These are phyloP conservation scores for Brenthis daphne DNA, from an alignment of 2,888 invertebrate species.

Conservation along the genomic window DNA sequence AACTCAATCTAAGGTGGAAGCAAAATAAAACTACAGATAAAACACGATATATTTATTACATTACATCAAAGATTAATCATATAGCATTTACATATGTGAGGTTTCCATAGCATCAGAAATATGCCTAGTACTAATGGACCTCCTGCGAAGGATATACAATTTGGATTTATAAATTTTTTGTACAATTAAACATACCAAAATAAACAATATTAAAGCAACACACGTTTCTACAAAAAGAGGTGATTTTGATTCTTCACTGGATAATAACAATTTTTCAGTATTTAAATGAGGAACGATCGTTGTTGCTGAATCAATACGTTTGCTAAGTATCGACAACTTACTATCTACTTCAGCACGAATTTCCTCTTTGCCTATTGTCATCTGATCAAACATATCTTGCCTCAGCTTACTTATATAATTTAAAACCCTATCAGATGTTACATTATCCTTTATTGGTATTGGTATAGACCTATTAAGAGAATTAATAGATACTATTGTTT, in stretches of 20 bases:
- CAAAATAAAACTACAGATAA: too few species aligned
- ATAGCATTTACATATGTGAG: slow-evolving; percentile 45
- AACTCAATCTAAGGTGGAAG: too few species aligned
- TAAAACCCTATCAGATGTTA: slow-evolving; percentile 13
- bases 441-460: slow-evolving; percentile 8
- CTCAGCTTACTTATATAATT: slow-evolving; percentile 16
- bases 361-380: slow-evolving; percentile 43
- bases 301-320: slow-evolving; percentile 20
- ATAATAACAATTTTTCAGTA: slow-evolving; percentile 13
- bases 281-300: not conserved
- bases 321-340: slow-evolving; percentile 38
- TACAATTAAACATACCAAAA: slow-evolving; percentile 49
- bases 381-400: slow-evolving; percentile 43
- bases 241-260: slow-evolving; percentile 12
- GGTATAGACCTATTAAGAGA: slow-evolving; percentile 14
- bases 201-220: slow-evolving; percentile 50
- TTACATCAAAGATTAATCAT: not conserved
- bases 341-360: slow-evolving; percentile 43
- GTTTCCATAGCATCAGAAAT: slow-evolving; percentile 52
- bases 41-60: not conserved
- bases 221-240: slow-evolving; percentile 48
- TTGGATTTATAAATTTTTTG: slow-evolving; percentile 51
- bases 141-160: slow-evolving; percentile 43
- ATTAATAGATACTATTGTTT: slow-evolving; percentile 28
- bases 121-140: slow-evolving; percentile 51